A percentile compares a stretch with the other conserved stretches of the same genome.
Evolutionary conservation across 2,113 vertebrate genomes (phyloP).

Genomic region (Heterotilapia buettikoferi): DNA sequence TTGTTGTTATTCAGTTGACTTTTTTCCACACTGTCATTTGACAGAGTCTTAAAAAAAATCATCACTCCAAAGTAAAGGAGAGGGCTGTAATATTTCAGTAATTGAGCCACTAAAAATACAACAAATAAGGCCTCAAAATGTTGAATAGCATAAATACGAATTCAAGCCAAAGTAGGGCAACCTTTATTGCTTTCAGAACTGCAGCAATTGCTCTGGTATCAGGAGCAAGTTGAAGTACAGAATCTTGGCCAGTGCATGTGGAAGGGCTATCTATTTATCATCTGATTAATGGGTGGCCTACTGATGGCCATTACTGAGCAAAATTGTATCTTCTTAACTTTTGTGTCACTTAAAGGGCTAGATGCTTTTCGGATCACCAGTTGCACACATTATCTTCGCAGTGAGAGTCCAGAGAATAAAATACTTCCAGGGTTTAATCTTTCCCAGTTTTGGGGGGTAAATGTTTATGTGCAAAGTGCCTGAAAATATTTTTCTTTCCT

Average conservation of each 20-base stretch:
- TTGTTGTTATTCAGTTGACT: not conserved
- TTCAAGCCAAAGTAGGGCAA: not conserved
- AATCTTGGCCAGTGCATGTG: not conserved
- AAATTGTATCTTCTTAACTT: not conserved
- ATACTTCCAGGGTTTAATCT: not conserved
- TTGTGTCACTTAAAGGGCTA: not conserved
- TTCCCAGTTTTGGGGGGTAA: not conserved
- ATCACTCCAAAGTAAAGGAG: not conserved
- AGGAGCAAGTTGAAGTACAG: not conserved
- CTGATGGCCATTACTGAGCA: not conserved
- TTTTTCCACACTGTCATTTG: not conserved
- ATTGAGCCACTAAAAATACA: not conserved
- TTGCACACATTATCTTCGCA: accelerated
- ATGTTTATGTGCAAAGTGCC: not conserved
- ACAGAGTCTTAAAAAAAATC: not conserved
- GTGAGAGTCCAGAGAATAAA: not conserved
- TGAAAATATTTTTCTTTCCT: not conserved
- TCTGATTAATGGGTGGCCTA: not conserved
- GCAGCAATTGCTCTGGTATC: not conserved
- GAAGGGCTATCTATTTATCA: not conserved
- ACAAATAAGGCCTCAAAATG: not conserved
- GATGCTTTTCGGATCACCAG: not conserved
- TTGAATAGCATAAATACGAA: accelerated
- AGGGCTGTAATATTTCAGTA: not conserved
- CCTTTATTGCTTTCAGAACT: not conserved